Conservation (phyloP, 2,797 vertebrate genomes). For the Poecilia velifera region DNA sequence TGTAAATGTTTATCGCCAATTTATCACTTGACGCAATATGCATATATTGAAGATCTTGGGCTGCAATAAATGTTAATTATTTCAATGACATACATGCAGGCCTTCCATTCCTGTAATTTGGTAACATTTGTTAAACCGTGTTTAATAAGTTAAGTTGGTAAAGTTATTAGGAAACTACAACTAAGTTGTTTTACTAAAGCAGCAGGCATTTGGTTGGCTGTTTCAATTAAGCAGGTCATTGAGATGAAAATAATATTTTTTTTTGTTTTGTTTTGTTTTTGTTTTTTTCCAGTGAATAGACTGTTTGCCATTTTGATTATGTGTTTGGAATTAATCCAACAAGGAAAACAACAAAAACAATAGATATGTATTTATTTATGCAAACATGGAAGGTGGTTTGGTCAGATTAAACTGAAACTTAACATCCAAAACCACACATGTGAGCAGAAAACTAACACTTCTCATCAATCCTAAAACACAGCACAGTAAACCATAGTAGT, state of each 20-base stretch:
- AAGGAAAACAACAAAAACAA: not conserved
- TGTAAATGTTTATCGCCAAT: not conserved
- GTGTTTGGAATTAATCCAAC: not conserved
- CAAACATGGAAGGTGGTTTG: not conserved
- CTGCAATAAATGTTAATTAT: not conserved
- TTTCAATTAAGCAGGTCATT: not conserved
- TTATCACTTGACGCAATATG: not conserved
- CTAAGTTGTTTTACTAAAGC: not conserved
- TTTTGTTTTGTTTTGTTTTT: not conserved
- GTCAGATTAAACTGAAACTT: not conserved
- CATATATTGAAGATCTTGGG: not conserved
- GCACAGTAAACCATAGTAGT: not conserved
- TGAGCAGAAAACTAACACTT: not conserved
- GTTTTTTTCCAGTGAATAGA: not conserved
- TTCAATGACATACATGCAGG: not conserved
- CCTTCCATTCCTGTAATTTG: not conserved
- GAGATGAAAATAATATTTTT: not conserved
- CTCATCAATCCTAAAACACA: no score
- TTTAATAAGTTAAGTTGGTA: not conserved
- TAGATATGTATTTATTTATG: not conserved
- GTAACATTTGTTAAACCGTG: not conserved
- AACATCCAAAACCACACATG: not conserved
- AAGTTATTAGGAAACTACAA: not conserved
- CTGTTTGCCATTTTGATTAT: not conserved
- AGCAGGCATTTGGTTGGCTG: not conserved